Evolutionary conservation across 1,140 invertebrate species (phyloP).

Genomic region (Diuraphis noxia): DNA sequence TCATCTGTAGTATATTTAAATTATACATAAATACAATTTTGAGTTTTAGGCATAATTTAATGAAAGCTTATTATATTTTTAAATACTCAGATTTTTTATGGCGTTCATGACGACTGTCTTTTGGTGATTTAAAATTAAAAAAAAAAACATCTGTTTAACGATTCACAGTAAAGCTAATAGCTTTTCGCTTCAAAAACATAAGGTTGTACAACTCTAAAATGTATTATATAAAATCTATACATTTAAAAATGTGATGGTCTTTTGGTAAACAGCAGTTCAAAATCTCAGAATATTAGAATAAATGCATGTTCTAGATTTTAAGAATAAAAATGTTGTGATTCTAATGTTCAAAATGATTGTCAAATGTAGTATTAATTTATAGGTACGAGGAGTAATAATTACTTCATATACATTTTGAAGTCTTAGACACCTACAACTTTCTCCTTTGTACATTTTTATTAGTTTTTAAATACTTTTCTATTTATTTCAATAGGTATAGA

Average conservation of each 20-base stretch:
- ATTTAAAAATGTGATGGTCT: no score
- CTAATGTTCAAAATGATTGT: no score
- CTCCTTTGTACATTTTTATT: background rate
- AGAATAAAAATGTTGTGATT: no score
- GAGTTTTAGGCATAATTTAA: background rate
- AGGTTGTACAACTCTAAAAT: no score
- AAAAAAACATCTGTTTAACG: no score
- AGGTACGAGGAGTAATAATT: background rate
- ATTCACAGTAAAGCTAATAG: no score
- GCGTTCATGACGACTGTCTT: background rate
- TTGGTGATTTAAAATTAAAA: background rate
- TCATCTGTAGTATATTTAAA: background rate
- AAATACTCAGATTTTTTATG: background rate
- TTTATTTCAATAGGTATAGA: background rate
- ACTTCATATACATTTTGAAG: background rate
- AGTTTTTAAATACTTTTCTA: background rate
- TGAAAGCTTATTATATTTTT: background rate
- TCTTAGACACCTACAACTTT: background rate
- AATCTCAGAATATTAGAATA: background rate
- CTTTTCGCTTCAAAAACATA: no score
- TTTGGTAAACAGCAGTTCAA: background rate
- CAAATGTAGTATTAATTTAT: background rate
- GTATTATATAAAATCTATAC: no score
- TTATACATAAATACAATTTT: background rate
- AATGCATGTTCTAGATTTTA: no score